These are phyloP conservation scores for Ranitomeya variabilis DNA, from an alignment of 2,113 vertebrate species.

Conservation along the genomic window DNA sequence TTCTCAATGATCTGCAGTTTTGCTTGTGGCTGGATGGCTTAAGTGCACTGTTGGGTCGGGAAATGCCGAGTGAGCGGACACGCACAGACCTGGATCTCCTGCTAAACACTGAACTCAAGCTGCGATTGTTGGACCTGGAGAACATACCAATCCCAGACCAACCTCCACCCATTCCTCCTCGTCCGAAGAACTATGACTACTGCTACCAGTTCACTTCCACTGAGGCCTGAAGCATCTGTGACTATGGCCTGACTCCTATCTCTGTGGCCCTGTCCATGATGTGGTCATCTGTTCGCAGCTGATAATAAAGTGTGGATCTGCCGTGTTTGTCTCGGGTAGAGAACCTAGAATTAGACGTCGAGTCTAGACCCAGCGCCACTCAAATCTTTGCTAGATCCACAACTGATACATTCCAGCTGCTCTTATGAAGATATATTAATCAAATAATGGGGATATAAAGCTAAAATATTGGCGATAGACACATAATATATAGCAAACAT, in stretches of 20 bases:
- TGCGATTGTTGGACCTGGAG: slow-evolving; percentile 93
- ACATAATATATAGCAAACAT: too few relatives aligned
- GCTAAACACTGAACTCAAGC: slow-evolving; percentile 96
- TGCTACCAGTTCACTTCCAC: slow-evolving; percentile 91
- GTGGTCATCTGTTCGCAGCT: not conserved
- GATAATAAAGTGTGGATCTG: too few relatives aligned
- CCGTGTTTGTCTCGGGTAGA: too few relatives aligned
- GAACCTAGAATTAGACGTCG: too few relatives aligned
- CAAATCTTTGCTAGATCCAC: too few relatives aligned
- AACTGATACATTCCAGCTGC: too few relatives aligned
- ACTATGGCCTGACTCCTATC: not conserved
- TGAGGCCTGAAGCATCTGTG: slow-evolving; percentile 72
- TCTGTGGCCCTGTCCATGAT: not conserved
- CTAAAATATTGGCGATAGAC: too few relatives aligned
- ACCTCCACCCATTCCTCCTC: slow-evolving; percentile 85
- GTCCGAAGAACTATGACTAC: slow-evolving; percentile 95
- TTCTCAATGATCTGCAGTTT: slow-evolving; percentile 73
- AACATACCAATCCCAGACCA: slow-evolving; percentile 88
- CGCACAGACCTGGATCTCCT: slow-evolving; percentile 92
- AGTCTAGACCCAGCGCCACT: too few relatives aligned
- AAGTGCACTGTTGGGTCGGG: slow-evolving; percentile 85
- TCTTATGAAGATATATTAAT: too few relatives aligned
- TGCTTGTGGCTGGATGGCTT: slow-evolving; percentile 94
- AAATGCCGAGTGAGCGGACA: slow-evolving; percentile 90
- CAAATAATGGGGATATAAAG: too few relatives aligned